phyloP scores from a whole-genome alignment of 2,113 vertebrate species.

The Myrmophylax atrothorax region DNA sequence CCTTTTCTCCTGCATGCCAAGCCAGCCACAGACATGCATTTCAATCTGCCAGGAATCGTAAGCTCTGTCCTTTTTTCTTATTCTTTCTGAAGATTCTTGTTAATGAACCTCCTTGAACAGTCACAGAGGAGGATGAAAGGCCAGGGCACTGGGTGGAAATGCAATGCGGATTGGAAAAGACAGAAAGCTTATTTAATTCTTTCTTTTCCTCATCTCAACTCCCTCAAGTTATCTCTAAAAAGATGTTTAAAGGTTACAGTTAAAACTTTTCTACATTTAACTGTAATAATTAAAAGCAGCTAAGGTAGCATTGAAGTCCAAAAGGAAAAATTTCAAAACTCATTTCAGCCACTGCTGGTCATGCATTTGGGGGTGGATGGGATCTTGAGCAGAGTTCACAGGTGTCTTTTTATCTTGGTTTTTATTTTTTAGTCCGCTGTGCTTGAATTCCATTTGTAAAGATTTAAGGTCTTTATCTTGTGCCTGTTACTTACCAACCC shows the following conservation, averaged over 20 bases:
- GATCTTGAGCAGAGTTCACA: not conserved
- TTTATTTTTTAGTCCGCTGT: not conserved
- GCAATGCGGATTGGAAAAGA: conserved; percentile 27
- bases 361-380: not conserved
- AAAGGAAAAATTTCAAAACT: not conserved
- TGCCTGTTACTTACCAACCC: not conserved
- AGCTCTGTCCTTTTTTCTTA: conserved; percentile 28
- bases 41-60: not conserved
- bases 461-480: not conserved
- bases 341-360: not conserved
- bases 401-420: not conserved
- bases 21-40: not conserved
- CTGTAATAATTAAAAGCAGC: conserved; percentile 44
- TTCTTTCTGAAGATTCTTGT: conserved; percentile 49
- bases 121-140: not conserved
- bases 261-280: conserved; percentile 45
- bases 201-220: conserved; percentile 42
- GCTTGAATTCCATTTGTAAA: not conserved
- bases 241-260: conserved; percentile 27
- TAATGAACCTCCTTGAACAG: conserved; percentile 30
- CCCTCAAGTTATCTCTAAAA: conserved; percentile 37
- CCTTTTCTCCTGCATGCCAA: not conserved
- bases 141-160: not conserved
- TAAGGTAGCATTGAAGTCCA: not conserved
- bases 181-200: conserved; percentile 30